A percentile compares a stretch with the other conserved stretches of the same genome.
Conservation (phyloP, 2,113 vertebrate genomes). For the Nannospalax galili region DNA sequence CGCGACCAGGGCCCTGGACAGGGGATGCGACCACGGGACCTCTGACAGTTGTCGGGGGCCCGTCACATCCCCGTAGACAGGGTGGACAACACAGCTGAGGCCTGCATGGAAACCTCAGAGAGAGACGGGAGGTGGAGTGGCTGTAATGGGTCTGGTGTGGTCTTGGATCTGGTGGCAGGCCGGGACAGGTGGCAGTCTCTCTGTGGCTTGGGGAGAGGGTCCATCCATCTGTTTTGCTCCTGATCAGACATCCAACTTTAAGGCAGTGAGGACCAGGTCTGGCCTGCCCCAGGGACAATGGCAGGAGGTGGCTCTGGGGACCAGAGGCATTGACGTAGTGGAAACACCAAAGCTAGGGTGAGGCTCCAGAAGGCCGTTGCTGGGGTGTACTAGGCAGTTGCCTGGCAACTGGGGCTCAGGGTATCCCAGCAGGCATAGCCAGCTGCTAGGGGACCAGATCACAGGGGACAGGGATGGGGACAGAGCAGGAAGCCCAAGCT, state of each 20-base stretch:
- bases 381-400: conserved; percentile 12
- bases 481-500: background rate
- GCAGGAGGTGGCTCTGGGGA: background rate
- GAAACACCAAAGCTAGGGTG: background rate
- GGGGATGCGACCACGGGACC: background rate
- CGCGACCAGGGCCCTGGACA: conserved; percentile 1
- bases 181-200: background rate
- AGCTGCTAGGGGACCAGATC: conserved; percentile 40
- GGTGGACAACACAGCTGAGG: background rate
- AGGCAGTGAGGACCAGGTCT: background rate
- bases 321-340: background rate
- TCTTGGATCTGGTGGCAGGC: background rate
- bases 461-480: fast-evolving
- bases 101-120: background rate
- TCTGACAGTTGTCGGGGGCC: background rate
- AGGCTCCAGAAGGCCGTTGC: background rate
- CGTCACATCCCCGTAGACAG: background rate
- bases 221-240: fast-evolving
- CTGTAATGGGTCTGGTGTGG: fast-evolving
- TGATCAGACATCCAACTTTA: fast-evolving
- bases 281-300: conserved; percentile 53
- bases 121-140: background rate
- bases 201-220: background rate
- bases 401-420: conserved; percentile 54
- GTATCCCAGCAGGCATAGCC: fast-evolving